A percentile compares a stretch with the other conserved stretches of the same genome.
Conservation (phyloP, 30 jellyfish, hydroid and myxozoan species). For the Hydractinia echinata region DNA sequence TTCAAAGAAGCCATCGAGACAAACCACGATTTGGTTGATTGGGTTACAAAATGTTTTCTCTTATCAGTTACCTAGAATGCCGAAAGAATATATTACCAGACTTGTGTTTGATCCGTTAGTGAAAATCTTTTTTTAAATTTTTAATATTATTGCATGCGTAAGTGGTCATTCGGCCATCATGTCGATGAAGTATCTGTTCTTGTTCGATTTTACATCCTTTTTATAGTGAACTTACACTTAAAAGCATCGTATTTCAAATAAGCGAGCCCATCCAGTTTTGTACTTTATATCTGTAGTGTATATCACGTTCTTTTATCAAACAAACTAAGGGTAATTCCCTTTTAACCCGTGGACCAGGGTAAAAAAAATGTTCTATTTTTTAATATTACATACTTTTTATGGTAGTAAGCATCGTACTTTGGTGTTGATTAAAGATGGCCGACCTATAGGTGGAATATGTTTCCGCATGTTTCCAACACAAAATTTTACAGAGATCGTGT, state of each 20-base stretch:
- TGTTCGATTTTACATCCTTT: too few species aligned
- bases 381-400: neutral
- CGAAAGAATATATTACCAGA: slow-evolving; percentile 85
- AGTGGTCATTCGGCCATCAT: too few species aligned
- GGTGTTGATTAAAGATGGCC: slow-evolving; percentile 88
- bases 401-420: slow-evolving; percentile 79
- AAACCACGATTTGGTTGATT: slow-evolving; percentile 88
- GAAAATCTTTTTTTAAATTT: too few species aligned
- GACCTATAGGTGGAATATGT: slow-evolving; percentile 98
- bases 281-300: neutral
- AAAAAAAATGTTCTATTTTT: neutral
- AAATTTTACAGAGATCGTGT: slow-evolving; percentile 86
- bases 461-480: slow-evolving; percentile 97
- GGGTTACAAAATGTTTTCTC: slow-evolving; percentile 90
- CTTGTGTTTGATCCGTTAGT: slow-evolving; percentile 94
- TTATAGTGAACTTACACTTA: too few species aligned
- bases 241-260: too few species aligned
- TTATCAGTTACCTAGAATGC: slow-evolving; percentile 94
- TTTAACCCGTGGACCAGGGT: too few species aligned
- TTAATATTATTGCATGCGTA: too few species aligned
- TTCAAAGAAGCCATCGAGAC: slow-evolving; percentile 82
- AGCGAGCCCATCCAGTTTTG: neutral
- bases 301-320: neutral
- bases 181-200: too few species aligned
- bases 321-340: neutral